Evolutionary conservation across 2,888 invertebrate species (phyloP).

Genomic region (Tortrix viridana): DNA sequence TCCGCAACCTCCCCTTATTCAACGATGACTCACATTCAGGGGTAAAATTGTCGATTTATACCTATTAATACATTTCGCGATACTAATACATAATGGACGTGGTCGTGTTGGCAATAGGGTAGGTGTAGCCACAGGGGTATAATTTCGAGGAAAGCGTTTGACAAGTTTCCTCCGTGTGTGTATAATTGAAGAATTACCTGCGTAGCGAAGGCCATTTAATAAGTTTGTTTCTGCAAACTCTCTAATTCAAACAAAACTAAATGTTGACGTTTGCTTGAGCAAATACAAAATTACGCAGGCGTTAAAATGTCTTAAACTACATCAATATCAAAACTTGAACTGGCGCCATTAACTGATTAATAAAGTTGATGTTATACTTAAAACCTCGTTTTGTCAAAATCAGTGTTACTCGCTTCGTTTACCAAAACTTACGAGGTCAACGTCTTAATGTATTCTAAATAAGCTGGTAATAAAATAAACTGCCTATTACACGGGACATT

Average conservation of each 20-base stretch:
- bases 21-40: constrained; percentile 35
- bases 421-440: constrained; percentile 1
- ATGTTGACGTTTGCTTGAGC: not conserved
- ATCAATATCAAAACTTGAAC: too few relatives aligned
- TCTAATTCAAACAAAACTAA: constrained; percentile 11
- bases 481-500: constrained; percentile 31
- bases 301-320: too few relatives aligned
- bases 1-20: constrained; percentile 30
- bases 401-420: constrained; percentile 10
- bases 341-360: too few relatives aligned
- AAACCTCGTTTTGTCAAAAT: constrained; percentile 1
- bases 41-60: constrained; percentile 29
- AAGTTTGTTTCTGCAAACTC: constrained; percentile 8
- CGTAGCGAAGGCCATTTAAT: constrained; percentile 22
- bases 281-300: too few relatives aligned
- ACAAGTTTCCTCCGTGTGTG: constrained; percentile 23
- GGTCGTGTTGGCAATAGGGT: constrained; percentile 7
- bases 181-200: constrained; percentile 32
- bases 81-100: constrained; percentile 16
- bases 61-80: constrained; percentile 33
- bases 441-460: constrained; percentile 16
- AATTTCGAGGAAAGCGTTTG: constrained; percentile 24
- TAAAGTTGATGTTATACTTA: not conserved
- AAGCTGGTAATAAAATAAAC: constrained; percentile 22
- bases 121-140: constrained; percentile 26